Evolutionary conservation across 1,140 invertebrate genomes (phyloP).

Genomic region (Drosophila kanapiae): DNA sequence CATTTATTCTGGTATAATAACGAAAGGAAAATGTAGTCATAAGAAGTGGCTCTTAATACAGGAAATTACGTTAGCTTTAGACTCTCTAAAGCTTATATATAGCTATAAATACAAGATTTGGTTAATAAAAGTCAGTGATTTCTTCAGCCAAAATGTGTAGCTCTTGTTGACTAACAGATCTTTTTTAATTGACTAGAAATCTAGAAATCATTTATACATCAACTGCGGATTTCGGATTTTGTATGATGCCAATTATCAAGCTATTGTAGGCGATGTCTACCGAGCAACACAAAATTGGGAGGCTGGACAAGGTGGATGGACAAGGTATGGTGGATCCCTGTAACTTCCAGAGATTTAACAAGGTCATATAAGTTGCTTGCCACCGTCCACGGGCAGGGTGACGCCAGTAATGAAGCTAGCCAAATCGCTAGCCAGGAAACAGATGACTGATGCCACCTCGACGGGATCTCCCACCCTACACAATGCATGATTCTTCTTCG

Average conservation of each 20-base stretch:
- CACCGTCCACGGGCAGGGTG: constrained; percentile 92
- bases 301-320: neutral
- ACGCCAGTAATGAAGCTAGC: constrained; percentile 94
- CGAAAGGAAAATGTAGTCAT: too few relatives aligned
- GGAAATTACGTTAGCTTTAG: too few relatives aligned
- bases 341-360: constrained; percentile 17
- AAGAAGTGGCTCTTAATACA: too few relatives aligned
- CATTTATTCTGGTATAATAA: neutral
- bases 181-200: too few relatives aligned
- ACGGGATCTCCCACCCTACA: constrained; percentile 91
- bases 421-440: constrained; percentile 92
- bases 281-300: neutral
- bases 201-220: neutral
- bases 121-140: too few relatives aligned
- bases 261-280: too few relatives aligned
- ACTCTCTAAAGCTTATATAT: too few relatives aligned
- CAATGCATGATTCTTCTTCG: constrained; percentile 92
- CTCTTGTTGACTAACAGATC: too few relatives aligned
- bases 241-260: neutral
- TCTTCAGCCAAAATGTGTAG: too few relatives aligned
- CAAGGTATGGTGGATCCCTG: neutral
- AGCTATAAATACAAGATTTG: too few relatives aligned
- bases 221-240: neutral
- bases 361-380: constrained; percentile 77
- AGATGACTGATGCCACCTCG: constrained; percentile 93